These are phyloP conservation scores for Leucosticte australis DNA, from an alignment of 2,113 vertebrate genomes.

Conservation along the genomic window DNA sequence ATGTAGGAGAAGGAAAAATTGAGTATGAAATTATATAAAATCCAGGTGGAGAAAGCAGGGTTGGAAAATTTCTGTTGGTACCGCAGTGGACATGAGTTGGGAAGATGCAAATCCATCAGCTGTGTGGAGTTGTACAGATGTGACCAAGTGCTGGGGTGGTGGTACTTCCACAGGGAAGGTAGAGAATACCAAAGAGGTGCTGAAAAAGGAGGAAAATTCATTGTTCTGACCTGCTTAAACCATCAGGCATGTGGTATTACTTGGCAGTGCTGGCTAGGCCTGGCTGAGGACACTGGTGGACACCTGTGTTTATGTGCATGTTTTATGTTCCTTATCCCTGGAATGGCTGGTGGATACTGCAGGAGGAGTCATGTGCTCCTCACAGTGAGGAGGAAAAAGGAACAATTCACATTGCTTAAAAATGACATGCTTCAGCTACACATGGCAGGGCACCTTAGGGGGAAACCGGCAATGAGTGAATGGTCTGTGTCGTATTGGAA, in stretches of 20 bases:
- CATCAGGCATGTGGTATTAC: too few relatives aligned
- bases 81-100: rapidly evolving
- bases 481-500: not conserved
- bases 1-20: not conserved
- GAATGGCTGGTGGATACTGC: rapidly evolving
- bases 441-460: not conserved
- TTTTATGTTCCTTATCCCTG: not conserved
- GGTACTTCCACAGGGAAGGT: rapidly evolving
- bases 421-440: not conserved
- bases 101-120: not conserved
- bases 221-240: not conserved
- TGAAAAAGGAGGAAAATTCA: not conserved
- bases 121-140: too few relatives aligned
- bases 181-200: not conserved
- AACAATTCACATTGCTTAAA: not conserved
- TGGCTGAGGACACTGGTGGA: not conserved
- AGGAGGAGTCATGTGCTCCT: rapidly evolving
- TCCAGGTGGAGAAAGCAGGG: not conserved
- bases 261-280: not conserved
- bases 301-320: not conserved
- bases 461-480: not conserved
- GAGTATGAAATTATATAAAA: not conserved
- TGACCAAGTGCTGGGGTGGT: not conserved
- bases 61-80: not conserved
- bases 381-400: not conserved